phyloP scores from a whole-genome alignment of 2,888 invertebrate genomes.

The Drosophila parthenogenetica region DNA sequence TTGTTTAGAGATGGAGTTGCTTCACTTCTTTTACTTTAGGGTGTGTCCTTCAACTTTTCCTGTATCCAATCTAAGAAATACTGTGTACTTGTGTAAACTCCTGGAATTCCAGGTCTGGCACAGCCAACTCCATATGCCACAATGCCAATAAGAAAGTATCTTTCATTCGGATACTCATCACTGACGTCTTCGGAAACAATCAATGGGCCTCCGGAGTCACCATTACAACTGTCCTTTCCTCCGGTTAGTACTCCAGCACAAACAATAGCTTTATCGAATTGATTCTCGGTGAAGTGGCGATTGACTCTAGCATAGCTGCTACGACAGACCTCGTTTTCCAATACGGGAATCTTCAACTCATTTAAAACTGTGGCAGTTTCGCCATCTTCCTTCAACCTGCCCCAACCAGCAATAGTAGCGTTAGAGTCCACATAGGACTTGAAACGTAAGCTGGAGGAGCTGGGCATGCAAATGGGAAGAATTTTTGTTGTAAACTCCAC shows the following conservation, averaged over 20 bases:
- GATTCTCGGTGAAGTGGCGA: neutral
- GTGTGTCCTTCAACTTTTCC: neutral
- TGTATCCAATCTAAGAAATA: neutral
- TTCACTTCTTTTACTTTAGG: neutral
- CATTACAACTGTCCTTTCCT: neutral
- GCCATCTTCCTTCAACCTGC: neutral
- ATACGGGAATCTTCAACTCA: conserved; percentile 90
- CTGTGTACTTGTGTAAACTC: neutral
- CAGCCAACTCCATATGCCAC: neutral
- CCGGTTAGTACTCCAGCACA: neutral
- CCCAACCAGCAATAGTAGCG: neutral
- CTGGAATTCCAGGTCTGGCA: conserved; percentile 7
- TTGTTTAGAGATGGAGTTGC: too few relatives aligned
- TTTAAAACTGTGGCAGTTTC: conserved; percentile 87
- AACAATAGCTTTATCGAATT: neutral
- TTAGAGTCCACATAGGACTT: neutral
- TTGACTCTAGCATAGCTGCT: conserved; percentile 66
- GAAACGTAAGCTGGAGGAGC: neutral
- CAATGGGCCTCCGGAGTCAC: neutral
- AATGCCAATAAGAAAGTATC: neutral
- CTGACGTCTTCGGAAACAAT: neutral
- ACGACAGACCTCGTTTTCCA: conserved; percentile 87
- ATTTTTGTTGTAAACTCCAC: conserved; percentile 86
- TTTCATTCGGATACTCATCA: neutral
- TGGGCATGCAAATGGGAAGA: neutral